Evolutionary conservation across 1,140 invertebrate species (phyloP).

Genomic region (Oscheius sp.): DNA sequence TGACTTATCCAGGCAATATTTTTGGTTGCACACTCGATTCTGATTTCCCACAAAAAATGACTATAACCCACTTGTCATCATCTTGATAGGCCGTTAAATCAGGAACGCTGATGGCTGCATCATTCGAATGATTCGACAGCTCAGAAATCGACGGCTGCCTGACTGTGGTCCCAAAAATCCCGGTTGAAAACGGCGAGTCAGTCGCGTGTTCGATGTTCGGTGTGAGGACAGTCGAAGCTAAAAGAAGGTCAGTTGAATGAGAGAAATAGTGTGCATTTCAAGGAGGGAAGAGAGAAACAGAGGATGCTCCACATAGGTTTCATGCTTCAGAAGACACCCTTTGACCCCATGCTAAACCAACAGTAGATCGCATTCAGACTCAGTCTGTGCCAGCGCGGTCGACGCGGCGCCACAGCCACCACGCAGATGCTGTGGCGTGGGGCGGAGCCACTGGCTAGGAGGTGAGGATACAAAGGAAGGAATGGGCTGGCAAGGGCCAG

Average conservation of each 20-base stretch:
- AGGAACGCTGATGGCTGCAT: constrained; percentile 19
- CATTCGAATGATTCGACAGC: constrained; percentile 25
- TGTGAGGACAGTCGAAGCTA: constrained; percentile 55
- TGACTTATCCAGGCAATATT: too few relatives aligned
- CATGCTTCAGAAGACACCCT: too few relatives aligned
- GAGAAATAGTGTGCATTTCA: not conserved
- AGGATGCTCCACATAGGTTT: not conserved
- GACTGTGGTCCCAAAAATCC: constrained; percentile 22
- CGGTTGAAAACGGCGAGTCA: constrained; percentile 18
- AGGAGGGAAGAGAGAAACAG: not conserved
- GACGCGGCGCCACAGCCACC: not conserved
- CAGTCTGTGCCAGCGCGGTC: not conserved
- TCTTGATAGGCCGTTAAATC: constrained; percentile 46
- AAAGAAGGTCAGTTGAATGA: constrained; percentile 20
- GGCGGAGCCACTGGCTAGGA: not conserved
- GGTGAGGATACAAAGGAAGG: not conserved
- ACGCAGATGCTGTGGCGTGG: not conserved
- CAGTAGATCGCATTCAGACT: not conserved
- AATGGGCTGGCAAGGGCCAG: too few relatives aligned
- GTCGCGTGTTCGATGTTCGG: constrained; percentile 30
- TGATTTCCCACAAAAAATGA: too few relatives aligned
- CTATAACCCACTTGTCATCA: constrained; percentile 44
- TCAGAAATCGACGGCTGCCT: constrained; percentile 49
- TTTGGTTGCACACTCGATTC: too few relatives aligned
- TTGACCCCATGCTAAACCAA: constrained; percentile 6